Evolutionary conservation across 2,797 vertebrate genomes (phyloP), one percentile per base, ranked within the genome.

Genomic region (Bovichtus diacanthus): DNA sequence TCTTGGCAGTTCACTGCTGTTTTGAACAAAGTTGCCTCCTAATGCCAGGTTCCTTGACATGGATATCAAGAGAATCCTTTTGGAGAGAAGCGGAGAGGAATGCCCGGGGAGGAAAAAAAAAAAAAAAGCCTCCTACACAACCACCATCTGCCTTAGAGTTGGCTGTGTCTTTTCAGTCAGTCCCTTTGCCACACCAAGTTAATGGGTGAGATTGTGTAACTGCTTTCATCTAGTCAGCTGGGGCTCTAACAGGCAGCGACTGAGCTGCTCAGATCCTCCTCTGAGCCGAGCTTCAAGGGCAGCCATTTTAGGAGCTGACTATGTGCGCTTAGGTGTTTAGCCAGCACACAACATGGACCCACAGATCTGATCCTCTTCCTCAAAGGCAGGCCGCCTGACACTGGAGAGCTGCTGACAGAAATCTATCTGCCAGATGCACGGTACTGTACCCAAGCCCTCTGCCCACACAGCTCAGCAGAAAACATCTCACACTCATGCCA

Each of bases 261-360:
- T 95, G 96, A 97, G 96, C 96, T 95, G 95, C 95, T 95, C 95
- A 96, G 95, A 94, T 97, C 97, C 96, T 97, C 95, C 90, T 93
- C 88, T 94, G 93, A 94, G 91, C 91, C 87, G 92, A 97, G 96
- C 96, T 96, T 96, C 94, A 96, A 96, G 93, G 96, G 97, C 97
- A 97, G 98, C 97, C 97, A 99, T 99, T 99, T 99, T 99, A 99
- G 95, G 92, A 93, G 96, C 96, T 94, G 95, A 93, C 93, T 86
- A 86, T 87, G 88, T 90, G 91, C 75, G 88, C 93, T 94, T 93
- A 95, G 95, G 93, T 95, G 93, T 94, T 95, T 94, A 93, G 94
- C 92, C 93, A 89, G 95, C 93, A 88, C 95, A 96, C 96, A 98
- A 99, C 96, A 98, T 99, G 97, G 97, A 97, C 95, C 95, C 97